These are phyloP conservation scores for Crotalus helleri DNA, from an alignment of 2,113 vertebrate species.

Conservation along the genomic window DNA sequence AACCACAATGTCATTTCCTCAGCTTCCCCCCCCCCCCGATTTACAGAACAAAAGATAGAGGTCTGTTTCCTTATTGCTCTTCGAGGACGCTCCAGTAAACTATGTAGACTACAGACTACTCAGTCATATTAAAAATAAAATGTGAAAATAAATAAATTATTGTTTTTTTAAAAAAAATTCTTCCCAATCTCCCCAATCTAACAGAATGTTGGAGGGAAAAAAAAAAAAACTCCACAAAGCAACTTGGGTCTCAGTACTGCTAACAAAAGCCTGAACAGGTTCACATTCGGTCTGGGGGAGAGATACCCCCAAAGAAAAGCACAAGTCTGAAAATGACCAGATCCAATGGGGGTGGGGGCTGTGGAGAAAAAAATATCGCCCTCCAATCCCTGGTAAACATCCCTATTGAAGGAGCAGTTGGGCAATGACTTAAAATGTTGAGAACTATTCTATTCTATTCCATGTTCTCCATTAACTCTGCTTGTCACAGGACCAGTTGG, in stretches of 20 bases:
- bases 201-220: not conserved
- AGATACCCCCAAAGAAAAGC: not conserved
- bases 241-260: not conserved
- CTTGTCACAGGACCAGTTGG: not conserved
- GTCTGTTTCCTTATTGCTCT: not conserved
- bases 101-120: not conserved
- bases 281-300: not conserved
- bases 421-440: not conserved
- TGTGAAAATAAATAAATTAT: not conserved
- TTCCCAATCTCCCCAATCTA: not conserved
- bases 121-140: not conserved
- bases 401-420: not conserved
- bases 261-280: not conserved
- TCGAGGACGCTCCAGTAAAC: not conserved
- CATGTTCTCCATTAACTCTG: not conserved
- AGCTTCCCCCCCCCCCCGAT: not conserved
- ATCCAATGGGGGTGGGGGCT: not conserved
- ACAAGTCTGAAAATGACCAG: not conserved
- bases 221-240: not conserved
- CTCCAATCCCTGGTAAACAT: not conserved
- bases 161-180: not conserved
- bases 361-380: not conserved
- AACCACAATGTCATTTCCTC: not conserved
- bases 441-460: not conserved
- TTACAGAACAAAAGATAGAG: not conserved